These are phyloP conservation scores for Lasioglossum figueresi DNA, from an alignment of 2,888 invertebrate species.

Conservation along the genomic window DNA sequence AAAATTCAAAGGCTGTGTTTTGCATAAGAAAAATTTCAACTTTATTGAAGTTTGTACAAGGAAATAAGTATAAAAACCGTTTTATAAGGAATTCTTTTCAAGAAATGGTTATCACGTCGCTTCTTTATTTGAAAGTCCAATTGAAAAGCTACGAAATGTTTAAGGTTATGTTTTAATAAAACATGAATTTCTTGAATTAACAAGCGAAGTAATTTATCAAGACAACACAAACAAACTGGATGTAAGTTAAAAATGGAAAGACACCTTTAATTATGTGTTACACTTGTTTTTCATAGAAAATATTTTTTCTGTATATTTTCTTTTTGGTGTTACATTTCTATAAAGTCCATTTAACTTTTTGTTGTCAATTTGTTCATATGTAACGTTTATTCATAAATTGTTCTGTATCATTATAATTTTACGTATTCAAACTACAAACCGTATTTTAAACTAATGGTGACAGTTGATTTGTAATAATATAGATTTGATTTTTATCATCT, in stretches of 20 bases:
- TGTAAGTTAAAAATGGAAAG: conserved; percentile 44
- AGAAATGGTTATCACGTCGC: conserved; percentile 45
- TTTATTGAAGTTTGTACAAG: conserved; percentile 16
- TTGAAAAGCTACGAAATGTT: conserved; percentile 47
- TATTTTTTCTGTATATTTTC: conserved; percentile 34
- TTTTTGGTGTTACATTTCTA: neutral
- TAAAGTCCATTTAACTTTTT: neutral
- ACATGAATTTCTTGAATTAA: conserved; percentile 48
- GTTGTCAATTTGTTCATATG: neutral
- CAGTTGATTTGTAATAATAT: neutral
- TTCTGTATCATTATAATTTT: neutral
- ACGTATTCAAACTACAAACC: neutral
- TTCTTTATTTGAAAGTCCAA: conserved; percentile 43
- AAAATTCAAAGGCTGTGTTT: conserved; percentile 53
- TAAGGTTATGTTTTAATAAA: conserved; percentile 67
- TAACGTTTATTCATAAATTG: conserved; percentile 12
- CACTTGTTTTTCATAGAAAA: neutral
- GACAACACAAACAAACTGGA: conserved; percentile 45
- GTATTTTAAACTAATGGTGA: neutral
- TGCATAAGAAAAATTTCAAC: conserved; percentile 27
- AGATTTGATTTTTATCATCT: conserved; percentile 8
- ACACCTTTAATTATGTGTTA: neutral
- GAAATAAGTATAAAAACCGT: conserved; percentile 18
- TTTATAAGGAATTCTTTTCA: conserved; percentile 29
- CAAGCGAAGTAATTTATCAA: conserved; percentile 21